A percentile compares a stretch with the other conserved stretches of the same genome.
Evolutionary conservation across 2,888 invertebrate genomes (phyloP).

Genomic region (Ceraclea dissimilis): DNA sequence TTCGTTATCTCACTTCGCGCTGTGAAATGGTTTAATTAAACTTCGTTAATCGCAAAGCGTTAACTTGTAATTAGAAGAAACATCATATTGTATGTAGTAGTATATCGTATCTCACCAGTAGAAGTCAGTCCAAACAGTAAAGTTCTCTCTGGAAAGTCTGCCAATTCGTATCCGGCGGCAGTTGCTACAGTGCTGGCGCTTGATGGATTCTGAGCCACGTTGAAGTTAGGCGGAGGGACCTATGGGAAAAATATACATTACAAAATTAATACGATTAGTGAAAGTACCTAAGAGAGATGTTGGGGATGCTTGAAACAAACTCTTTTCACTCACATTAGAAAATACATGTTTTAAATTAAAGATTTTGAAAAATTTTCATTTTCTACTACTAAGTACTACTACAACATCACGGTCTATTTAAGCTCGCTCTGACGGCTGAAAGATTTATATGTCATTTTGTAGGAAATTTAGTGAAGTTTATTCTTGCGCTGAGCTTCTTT

Average conservation of each 20-base stretch:
- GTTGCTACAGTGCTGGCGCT: slow-evolving; percentile 58
- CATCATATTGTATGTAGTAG: background rate
- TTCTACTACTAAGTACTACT: too few relatives aligned
- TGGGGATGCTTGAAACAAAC: background rate
- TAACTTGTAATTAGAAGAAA: slow-evolving; percentile 1
- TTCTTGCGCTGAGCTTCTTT: too few relatives aligned
- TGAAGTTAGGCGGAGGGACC: slow-evolving; percentile 48
- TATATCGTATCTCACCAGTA: slow-evolving; percentile 41
- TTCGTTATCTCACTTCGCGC: too few relatives aligned
- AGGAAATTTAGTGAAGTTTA: too few relatives aligned
- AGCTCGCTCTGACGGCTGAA: too few relatives aligned
- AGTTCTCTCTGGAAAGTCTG: slow-evolving; percentile 75
- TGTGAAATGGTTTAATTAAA: slow-evolving; percentile 5
- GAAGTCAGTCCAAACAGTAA: slow-evolving; percentile 79
- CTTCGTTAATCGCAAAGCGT: slow-evolving; percentile 9
- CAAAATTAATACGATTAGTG: background rate
- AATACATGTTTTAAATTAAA: too few relatives aligned
- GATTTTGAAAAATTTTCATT: too few relatives aligned
- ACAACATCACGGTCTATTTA: too few relatives aligned
- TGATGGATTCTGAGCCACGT: slow-evolving; percentile 39
- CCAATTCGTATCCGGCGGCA: slow-evolving; percentile 71
- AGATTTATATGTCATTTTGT: too few relatives aligned
- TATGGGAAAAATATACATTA: slow-evolving; percentile 27
- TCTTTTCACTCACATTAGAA: slow-evolving; percentile 5
- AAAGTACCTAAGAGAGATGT: background rate